Base-by-base conservation (phyloP, 2,113 vertebrate species). In the Syngnathus scovelli region DNA sequence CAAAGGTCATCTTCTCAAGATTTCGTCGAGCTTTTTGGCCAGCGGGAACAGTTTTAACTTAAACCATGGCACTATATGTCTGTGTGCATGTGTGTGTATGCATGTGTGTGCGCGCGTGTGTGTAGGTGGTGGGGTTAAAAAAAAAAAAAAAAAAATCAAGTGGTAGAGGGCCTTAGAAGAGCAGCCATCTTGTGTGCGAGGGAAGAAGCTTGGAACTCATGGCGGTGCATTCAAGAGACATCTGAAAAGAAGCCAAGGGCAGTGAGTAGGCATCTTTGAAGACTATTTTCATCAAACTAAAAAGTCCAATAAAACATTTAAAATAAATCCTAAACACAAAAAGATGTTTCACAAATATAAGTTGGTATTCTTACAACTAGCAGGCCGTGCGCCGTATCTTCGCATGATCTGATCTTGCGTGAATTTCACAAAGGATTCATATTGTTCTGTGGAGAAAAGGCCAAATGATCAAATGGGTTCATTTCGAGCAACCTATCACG, bases 371-470 rank as follows among this genome's bases (percentile, higher is more conserved):
- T 91, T 81, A 95, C 94, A 95, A 90, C 94, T 95, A 73, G 94
- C 92, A 79, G 94, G 92, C 81, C 94, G 90, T 80, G 93, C 92
- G 36, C 94, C 94, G 65, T 94, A 95, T 91, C 93, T 92, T 91
- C 94, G 92, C 94, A 95, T 95, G 78, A 95, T 95, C 90, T 95
- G 94, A 89, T 95, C 94, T 90, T 95, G 94, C 90, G 94, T 95
- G 89, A 95, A 95, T 92, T 95, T 95, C 93, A 95, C 94, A 91
- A 95, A 95, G 78, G 94, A 94, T 91, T 95, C 94, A 83, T 95
- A 95, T 90, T 95, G 94, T 92, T 95, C 94, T 95, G 86, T 52
- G 83, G 70, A 84, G 56, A 76, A n/a, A n/a, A 19, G 1, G 1
- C 6, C 44, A 75, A 67, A 64, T 38, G 23, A 5, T 55, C 15